phyloP scores from a whole-genome alignment of 2,888 invertebrate genomes.

The Philonicus albiceps region DNA sequence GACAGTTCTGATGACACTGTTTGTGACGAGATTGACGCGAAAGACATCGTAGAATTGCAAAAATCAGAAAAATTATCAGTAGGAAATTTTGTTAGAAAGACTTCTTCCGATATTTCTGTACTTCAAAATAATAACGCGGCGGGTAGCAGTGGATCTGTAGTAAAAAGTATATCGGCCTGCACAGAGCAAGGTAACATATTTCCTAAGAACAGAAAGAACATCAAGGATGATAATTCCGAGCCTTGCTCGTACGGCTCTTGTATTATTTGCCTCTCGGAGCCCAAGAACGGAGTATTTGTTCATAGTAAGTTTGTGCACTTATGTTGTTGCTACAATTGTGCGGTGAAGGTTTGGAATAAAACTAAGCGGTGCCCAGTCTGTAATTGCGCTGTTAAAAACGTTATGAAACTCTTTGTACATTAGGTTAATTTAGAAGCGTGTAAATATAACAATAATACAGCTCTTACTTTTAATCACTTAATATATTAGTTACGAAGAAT shows the following conservation, averaged over 20 bases:
- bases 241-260: slow-evolving; percentile 59
- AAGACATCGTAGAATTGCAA: slow-evolving; percentile 32
- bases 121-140: background rate
- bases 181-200: background rate
- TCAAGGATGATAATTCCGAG: slow-evolving; percentile 1
- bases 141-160: background rate
- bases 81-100: background rate
- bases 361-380: slow-evolving; percentile 74
- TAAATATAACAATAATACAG: background rate
- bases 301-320: slow-evolving; percentile 73
- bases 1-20: slow-evolving; percentile 45
- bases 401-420: slow-evolving; percentile 68
- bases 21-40: slow-evolving; percentile 47
- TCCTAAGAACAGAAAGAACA: background rate
- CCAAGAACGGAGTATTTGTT: slow-evolving; percentile 74
- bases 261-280: slow-evolving; percentile 69
- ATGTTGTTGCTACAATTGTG: slow-evolving; percentile 76
- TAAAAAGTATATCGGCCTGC: slow-evolving; percentile 14
- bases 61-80: background rate
- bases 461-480: background rate
- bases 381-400: slow-evolving; percentile 73
- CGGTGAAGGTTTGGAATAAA: slow-evolving; percentile 71
- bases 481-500: background rate
- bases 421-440: slow-evolving; percentile 38
- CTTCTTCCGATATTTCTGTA: background rate